Conservation (phyloP, 1,140 invertebrate species). For the Papilio glaucus region DNA sequence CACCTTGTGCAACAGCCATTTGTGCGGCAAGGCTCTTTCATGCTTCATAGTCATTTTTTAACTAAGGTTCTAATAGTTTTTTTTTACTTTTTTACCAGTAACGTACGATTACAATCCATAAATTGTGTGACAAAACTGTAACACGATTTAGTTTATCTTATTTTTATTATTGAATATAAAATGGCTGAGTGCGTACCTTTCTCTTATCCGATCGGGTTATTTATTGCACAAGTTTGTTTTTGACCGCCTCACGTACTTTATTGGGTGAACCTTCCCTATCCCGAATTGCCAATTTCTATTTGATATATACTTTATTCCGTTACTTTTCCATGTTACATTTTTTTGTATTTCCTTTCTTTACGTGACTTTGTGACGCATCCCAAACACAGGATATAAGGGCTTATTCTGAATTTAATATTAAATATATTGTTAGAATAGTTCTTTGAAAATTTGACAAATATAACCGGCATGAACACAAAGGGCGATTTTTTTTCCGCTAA, state of each 20-base stretch:
- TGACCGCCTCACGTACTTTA: constrained; percentile 81
- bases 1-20: no score
- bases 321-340: constrained; percentile 65
- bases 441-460: neutral
- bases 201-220: constrained; percentile 78
- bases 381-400: neutral
- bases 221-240: constrained; percentile 81
- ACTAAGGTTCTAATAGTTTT: constrained; percentile 13
- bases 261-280: constrained; percentile 77
- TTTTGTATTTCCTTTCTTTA: constrained; percentile 51
- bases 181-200: constrained; percentile 68
- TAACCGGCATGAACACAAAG: no score
- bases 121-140: constrained; percentile 62
- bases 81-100: neutral
- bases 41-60: no score
- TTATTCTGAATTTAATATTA: neutral
- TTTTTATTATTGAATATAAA: constrained; percentile 77
- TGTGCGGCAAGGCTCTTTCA: no score
- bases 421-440: constrained; percentile 23
- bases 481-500: no score
- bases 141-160: constrained; percentile 73
- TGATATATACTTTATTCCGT: constrained; percentile 75
- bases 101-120: constrained; percentile 42
- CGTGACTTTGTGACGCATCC: constrained; percentile 21
- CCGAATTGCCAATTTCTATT: constrained; percentile 78